These are phyloP conservation scores for Drosophila histrio DNA, from an alignment of 2,888 invertebrate species.

Conservation along the genomic window DNA sequence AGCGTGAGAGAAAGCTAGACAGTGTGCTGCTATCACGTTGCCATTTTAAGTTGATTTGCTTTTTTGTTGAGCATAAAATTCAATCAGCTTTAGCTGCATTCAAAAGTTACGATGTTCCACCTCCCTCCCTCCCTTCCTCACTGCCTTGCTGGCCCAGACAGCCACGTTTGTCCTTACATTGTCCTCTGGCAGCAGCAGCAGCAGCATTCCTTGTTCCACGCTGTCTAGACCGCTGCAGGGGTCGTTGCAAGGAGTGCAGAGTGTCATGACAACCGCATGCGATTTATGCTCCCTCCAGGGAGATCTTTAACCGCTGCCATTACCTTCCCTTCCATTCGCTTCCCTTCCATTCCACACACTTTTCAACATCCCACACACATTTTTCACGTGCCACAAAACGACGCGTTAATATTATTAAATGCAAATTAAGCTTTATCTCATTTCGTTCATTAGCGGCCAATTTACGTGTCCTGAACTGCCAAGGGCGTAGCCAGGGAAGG, in stretches of 20 bases:
- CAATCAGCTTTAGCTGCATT: conserved; percentile 77
- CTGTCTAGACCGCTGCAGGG: conserved; percentile 73
- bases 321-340: background rate
- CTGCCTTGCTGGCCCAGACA: conserved; percentile 40
- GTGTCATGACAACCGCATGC: conserved; percentile 76
- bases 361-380: conserved; percentile 6
- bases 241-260: conserved; percentile 56
- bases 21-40: conserved; percentile 49
- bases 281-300: conserved; percentile 62
- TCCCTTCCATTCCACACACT: background rate
- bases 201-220: conserved; percentile 50
- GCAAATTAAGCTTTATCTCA: conserved; percentile 80
- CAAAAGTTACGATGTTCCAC: conserved; percentile 67
- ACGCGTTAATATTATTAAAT: conserved; percentile 79
- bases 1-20: background rate
- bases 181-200: conserved; percentile 66
- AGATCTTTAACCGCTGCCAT: background rate
- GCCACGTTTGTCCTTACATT: conserved; percentile 75
- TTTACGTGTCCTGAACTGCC: too few species aligned
- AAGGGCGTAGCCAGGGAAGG: too few species aligned
- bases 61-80: conserved; percentile 76
- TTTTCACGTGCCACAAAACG: conserved; percentile 43
- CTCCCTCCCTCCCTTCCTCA: background rate
- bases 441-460: conserved; percentile 75
- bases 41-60: conserved; percentile 64